phyloP scores from a whole-genome alignment of 92 coral and sea anemone genomes.

The Epizoanthus stellaris region DNA sequence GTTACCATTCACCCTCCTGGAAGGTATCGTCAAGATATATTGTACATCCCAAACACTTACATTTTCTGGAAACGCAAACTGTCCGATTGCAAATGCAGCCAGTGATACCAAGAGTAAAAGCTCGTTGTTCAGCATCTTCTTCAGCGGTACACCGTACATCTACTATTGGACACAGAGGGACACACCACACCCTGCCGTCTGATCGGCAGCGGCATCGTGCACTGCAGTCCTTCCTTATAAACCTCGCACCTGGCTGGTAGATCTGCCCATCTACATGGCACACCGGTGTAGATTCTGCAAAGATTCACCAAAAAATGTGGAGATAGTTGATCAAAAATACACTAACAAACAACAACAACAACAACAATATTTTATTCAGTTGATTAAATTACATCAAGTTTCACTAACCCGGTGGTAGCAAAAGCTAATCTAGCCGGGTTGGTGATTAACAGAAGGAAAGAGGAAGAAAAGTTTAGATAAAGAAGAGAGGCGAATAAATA shows the following conservation, averaged over 20 bases:
- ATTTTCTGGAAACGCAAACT: slow-evolving; percentile 22
- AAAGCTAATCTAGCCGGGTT: too few species aligned
- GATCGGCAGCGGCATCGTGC: slow-evolving; percentile 26
- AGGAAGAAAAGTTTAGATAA: too few species aligned
- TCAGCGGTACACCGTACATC: not conserved
- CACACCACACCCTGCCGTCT: slow-evolving; percentile 40
- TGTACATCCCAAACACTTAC: not conserved
- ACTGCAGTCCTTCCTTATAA: slow-evolving; percentile 27
- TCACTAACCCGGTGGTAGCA: too few species aligned
- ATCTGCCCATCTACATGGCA: slow-evolving; percentile 16
- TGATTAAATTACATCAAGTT: too few species aligned
- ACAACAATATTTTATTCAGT: too few species aligned
- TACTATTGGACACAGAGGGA: slow-evolving; percentile 29
- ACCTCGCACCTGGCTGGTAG: slow-evolving; percentile 1
- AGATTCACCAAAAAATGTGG: too few species aligned
- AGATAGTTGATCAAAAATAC: too few species aligned
- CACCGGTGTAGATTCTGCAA: not conserved
- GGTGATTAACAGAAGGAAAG: too few species aligned
- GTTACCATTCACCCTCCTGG: too few species aligned
- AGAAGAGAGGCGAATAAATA: too few species aligned
- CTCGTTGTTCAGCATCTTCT: not conserved
- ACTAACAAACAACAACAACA: too few species aligned
- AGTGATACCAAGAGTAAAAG: not conserved
- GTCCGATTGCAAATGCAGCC: slow-evolving; percentile 5
- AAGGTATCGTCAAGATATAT: too few species aligned